These are phyloP conservation scores for Apotomis betuletana DNA, from an alignment of 2,888 invertebrate genomes.

Conservation along the genomic window DNA sequence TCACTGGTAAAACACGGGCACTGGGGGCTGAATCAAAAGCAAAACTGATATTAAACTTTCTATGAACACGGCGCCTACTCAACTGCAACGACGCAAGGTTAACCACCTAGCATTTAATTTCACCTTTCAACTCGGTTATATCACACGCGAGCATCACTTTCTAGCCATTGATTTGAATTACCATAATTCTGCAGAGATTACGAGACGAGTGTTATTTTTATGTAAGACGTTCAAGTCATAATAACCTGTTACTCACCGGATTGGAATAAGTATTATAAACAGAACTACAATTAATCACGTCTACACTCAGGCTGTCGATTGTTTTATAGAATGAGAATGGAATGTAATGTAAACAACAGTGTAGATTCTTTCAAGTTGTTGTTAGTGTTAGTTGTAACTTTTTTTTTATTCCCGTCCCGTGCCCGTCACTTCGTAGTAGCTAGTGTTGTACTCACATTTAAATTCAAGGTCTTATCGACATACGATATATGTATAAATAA, in stretches of 20 bases:
- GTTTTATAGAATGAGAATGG: neutral
- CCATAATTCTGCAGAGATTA: constrained; percentile 46
- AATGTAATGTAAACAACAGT: constrained; percentile 20
- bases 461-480: constrained; percentile 11
- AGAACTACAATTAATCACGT: constrained; percentile 1
- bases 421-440: neutral
- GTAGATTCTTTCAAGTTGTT: neutral
- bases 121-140: constrained; percentile 76
- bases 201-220: constrained; percentile 38
- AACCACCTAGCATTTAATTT: constrained; percentile 64
- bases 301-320: neutral
- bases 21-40: constrained; percentile 43
- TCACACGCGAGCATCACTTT: constrained; percentile 68
- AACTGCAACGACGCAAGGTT: constrained; percentile 58
- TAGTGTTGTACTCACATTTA: constrained; percentile 20
- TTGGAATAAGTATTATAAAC: constrained; percentile 8
- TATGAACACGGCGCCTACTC: constrained; percentile 51
- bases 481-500: neutral
- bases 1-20: constrained; percentile 44
- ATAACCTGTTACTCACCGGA: constrained; percentile 33
- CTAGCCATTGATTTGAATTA: constrained; percentile 55
- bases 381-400: neutral
- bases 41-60: constrained; percentile 60
- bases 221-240: constrained; percentile 19
- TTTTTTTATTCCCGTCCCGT: constrained; percentile 13